Conservation (phyloP, 2,888 invertebrate genomes). For the Drosophila longiperda region DNA sequence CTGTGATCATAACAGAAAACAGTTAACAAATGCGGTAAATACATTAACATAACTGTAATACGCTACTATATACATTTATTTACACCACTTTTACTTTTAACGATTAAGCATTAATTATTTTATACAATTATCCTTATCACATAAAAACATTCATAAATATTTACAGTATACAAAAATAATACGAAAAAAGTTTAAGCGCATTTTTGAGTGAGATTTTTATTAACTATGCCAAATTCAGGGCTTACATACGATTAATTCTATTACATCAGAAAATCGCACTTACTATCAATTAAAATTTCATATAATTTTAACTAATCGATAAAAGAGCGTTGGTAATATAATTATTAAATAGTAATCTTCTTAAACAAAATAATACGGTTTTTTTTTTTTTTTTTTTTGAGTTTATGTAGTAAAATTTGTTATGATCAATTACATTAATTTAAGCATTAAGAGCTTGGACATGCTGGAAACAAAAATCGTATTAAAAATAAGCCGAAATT, state of each 20-base stretch:
- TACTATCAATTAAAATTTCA: background rate
- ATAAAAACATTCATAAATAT: background rate
- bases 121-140: background rate
- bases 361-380: background rate
- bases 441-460: background rate
- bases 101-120: background rate
- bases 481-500: background rate
- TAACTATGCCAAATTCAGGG: background rate
- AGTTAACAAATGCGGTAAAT: background rate
- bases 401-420: background rate
- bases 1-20: background rate
- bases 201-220: background rate
- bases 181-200: background rate
- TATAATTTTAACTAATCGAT: background rate
- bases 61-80: background rate
- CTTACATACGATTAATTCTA: background rate
- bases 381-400: background rate
- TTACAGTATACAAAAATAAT: background rate
- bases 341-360: background rate
- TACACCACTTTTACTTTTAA: too few species aligned
- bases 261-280: background rate
- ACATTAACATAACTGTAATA: background rate
- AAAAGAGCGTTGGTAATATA: background rate
- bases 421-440: background rate
- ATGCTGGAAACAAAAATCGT: background rate